phyloP scores from a whole-genome alignment of 2,888 invertebrate genomes.

The Troilus luridus region DNA sequence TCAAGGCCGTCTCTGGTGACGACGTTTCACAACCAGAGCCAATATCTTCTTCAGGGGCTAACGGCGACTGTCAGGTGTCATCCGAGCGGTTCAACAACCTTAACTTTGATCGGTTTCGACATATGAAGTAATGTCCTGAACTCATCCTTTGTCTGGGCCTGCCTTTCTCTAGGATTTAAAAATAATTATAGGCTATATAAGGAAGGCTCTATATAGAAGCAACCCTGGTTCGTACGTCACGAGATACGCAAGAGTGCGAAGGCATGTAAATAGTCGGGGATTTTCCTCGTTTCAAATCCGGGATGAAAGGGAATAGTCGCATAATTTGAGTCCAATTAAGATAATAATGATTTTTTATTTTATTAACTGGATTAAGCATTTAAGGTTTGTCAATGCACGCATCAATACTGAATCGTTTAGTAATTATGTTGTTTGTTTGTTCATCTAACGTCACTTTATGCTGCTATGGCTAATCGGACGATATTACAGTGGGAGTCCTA shows the following conservation, averaged over 20 bases:
- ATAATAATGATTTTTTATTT: too few relatives aligned
- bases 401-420: too few relatives aligned
- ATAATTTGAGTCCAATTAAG: not conserved
- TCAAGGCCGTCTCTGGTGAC: slow-evolving; percentile 37
- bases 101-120: slow-evolving; percentile 6
- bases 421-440: too few relatives aligned
- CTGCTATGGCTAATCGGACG: too few relatives aligned
- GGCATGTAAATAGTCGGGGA: not conserved
- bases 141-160: not conserved
- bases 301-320: not conserved
- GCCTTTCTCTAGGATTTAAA: too few relatives aligned
- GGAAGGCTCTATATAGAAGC: not conserved
- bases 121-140: not conserved
- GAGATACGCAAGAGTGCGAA: not conserved
- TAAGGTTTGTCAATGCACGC: too few relatives aligned
- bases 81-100: not conserved
- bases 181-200: not conserved
- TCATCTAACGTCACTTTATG: too few relatives aligned
- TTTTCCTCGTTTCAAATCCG: slow-evolving; percentile 11
- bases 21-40: slow-evolving; percentile 44
- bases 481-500: too few relatives aligned
- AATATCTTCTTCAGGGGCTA: slow-evolving; percentile 25
- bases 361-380: too few relatives aligned
- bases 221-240: not conserved
- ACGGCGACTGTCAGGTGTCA: slow-evolving; percentile 9